A percentile compares a stretch with the other conserved stretches of the same genome.
Evolutionary conservation across 64 coral and sea anemone species (phyloP).

Genomic region (Montipora efflorescens): DNA sequence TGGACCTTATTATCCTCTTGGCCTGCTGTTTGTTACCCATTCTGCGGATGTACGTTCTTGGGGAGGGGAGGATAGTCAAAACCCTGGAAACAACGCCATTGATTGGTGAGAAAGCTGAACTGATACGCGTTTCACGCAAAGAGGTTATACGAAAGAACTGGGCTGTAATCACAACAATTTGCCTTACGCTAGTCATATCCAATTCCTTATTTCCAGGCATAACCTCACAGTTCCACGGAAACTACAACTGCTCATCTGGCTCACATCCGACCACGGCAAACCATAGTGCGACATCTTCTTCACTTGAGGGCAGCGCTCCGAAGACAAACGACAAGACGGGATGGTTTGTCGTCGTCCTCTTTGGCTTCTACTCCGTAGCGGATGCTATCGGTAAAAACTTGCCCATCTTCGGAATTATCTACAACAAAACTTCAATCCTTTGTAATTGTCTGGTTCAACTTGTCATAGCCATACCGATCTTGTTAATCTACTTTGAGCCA

Average conservation of each 20-base stretch:
- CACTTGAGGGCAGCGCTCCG: not conserved
- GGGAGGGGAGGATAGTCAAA: not conserved
- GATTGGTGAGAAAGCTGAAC: constrained; percentile 4
- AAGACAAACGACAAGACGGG: constrained; percentile 81
- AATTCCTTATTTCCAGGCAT: constrained; percentile 91
- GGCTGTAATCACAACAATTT: constrained; percentile 73
- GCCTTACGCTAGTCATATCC: constrained; percentile 82
- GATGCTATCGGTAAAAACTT: constrained; percentile 90
- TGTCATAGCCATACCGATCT: constrained; percentile 78
- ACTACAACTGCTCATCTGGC: constrained; percentile 66
- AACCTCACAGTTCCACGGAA: constrained; percentile 89
- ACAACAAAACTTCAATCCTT: constrained; percentile 78
- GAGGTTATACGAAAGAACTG: constrained; percentile 76
- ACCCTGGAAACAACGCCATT: constrained; percentile 55
- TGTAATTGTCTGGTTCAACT: constrained; percentile 80
- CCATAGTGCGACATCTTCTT: too few species aligned
- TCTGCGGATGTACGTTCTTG: not conserved
- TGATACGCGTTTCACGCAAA: constrained; percentile 40
- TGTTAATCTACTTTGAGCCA: constrained; percentile 89
- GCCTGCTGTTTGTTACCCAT: constrained; percentile 62
- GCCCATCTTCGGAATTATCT: constrained; percentile 88
- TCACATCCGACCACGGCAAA: not conserved
- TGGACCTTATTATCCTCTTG: constrained; percentile 77
- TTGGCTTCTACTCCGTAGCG: constrained; percentile 86
- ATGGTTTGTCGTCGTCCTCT: constrained; percentile 89